Conservation (phyloP, 2,888 invertebrate genomes). For the Anaspis maculata region DNA sequence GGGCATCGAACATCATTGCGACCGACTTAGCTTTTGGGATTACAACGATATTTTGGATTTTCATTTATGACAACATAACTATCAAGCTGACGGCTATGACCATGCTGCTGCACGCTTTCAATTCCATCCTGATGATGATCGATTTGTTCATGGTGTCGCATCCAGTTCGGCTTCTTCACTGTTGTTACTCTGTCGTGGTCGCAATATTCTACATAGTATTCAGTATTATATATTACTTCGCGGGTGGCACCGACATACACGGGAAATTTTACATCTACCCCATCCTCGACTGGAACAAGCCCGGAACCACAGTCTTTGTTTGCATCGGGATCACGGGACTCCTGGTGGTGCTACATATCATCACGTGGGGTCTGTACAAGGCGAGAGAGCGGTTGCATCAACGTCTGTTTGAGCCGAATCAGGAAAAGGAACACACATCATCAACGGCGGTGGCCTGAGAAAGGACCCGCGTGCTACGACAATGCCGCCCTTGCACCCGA, state of each 20-base stretch:
- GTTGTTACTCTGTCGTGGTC: slow-evolving; percentile 54
- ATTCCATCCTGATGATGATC: slow-evolving; percentile 63
- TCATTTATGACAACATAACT: slow-evolving; percentile 58
- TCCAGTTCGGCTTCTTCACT: slow-evolving; percentile 56
- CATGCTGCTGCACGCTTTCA: slow-evolving; percentile 65
- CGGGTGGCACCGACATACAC: slow-evolving; percentile 58
- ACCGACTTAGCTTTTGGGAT: slow-evolving; percentile 65
- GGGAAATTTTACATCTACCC: slow-evolving; percentile 63
- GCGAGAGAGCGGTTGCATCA: slow-evolving; percentile 19
- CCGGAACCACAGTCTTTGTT: slow-evolving; percentile 50
- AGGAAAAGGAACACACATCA: too few relatives aligned
- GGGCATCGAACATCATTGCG: slow-evolving; percentile 60
- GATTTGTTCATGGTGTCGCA: slow-evolving; percentile 66
- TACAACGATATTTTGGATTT: slow-evolving; percentile 65
- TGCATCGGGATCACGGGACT: slow-evolving; percentile 52
- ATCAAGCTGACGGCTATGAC: slow-evolving; percentile 59
- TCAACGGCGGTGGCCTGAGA: too few relatives aligned
- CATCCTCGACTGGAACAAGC: slow-evolving; percentile 66
- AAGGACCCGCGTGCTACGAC: too few relatives aligned
- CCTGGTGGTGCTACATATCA: slow-evolving; percentile 52
- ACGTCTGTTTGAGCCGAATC: too few relatives aligned
- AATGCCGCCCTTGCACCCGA: too few relatives aligned
- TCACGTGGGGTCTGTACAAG: slow-evolving; percentile 49
- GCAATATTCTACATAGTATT: slow-evolving; percentile 57
- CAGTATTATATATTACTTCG: slow-evolving; percentile 58